Percentiles rank a stretch among this genome's conserved stretches.
phyloP scores from a whole-genome alignment of 2,888 invertebrate genomes.

The Trissonchulus sp. region DNA sequence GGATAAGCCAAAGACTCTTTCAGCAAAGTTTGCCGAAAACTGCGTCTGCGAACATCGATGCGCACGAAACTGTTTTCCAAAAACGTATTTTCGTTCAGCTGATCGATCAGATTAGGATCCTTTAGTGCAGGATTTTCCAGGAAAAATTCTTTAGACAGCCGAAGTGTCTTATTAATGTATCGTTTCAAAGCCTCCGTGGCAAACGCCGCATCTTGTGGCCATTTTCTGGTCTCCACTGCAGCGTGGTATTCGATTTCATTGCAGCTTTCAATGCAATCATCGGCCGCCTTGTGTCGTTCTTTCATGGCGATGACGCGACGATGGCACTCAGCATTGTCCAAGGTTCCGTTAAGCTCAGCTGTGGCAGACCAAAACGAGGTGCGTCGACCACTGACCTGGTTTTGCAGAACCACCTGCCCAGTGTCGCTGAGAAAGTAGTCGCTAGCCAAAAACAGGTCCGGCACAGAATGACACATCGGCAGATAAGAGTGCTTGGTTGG shows the following conservation, averaged over 20 bases:
- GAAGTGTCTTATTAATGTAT: not conserved
- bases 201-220: not conserved
- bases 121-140: not conserved
- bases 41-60: not conserved
- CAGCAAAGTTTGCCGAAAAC: not conserved
- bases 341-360: no score
- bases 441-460: no score
- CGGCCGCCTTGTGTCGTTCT: no score
- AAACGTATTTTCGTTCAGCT: not conserved
- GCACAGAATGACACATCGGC: no score
- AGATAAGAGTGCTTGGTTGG: no score
- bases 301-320: no score
- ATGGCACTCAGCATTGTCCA: no score
- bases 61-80: not conserved
- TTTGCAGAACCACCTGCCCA: no score
- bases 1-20: not conserved
- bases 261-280: not conserved
- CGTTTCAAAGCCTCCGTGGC: not conserved
- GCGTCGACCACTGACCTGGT: no score
- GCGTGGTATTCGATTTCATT: not conserved
- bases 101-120: not conserved
- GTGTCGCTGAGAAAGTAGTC: no score
- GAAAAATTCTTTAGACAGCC: not conserved
- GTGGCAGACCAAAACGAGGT: no score
- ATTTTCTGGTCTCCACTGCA: not conserved